These are phyloP conservation scores for Anabacerthia variegaticeps DNA, from an alignment of 2,797 vertebrate genomes.

Conservation along the genomic window DNA sequence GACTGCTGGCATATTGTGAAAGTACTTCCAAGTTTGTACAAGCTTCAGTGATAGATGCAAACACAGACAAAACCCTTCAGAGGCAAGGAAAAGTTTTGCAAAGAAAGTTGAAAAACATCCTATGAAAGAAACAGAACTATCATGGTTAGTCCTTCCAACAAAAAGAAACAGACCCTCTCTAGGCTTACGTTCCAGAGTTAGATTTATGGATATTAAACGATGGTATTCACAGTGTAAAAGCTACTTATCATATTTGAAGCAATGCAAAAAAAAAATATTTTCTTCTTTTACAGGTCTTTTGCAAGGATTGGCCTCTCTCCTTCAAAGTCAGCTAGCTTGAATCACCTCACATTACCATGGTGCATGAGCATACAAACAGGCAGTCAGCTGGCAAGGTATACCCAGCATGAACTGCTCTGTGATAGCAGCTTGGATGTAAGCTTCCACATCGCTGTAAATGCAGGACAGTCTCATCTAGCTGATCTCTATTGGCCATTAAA, in stretches of 20 bases:
- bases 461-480: neutral
- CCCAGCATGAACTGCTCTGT: neutral
- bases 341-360: neutral
- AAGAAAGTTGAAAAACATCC: constrained; percentile 39
- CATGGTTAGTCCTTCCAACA: constrained; percentile 17
- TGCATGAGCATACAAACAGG: neutral
- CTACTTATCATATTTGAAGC: neutral
- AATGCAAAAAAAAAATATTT: neutral
- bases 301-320: neutral
- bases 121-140: constrained; percentile 36
- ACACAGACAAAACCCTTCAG: constrained; percentile 22
- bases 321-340: neutral
- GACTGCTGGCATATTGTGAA: constrained; percentile 56
- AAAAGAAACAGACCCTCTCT: constrained; percentile 28
- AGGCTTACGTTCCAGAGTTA: constrained; percentile 25
- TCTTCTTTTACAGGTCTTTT: neutral
- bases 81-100: constrained; percentile 50
- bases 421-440: neutral
- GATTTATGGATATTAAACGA: constrained; percentile 45
- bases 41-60: constrained; percentile 45
- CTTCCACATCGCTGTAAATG: neutral
- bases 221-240: constrained; percentile 2
- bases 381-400: neutral
- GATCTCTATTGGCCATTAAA: neutral
- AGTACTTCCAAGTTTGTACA: constrained; percentile 47